Evolutionary conservation across 37 sponge, comb jelly and placozoan species (phyloP).

Genomic region (Corticium candelabrum): DNA sequence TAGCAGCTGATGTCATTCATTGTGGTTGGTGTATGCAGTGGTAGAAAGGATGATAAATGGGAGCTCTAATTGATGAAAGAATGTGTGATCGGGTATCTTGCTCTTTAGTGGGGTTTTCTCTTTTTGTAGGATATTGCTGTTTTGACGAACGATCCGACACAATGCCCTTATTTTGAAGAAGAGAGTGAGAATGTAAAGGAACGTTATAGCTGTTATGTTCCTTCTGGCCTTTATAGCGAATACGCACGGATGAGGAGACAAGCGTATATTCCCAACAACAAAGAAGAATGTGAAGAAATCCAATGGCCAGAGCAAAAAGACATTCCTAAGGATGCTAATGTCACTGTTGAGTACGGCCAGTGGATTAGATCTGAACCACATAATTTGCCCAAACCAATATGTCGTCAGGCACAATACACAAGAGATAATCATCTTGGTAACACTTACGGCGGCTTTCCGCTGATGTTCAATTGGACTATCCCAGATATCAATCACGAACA

Average conservation of each 20-base stretch:
- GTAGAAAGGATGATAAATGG: neutral
- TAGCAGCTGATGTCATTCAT: slow-evolving; percentile 2
- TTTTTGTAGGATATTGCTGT: slow-evolving; percentile 78
- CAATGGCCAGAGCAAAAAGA: neutral
- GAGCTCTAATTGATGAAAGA: no score
- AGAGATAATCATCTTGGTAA: slow-evolving; percentile 10
- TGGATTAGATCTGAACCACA: slow-evolving; percentile 51
- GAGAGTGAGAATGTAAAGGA: slow-evolving; percentile 86
- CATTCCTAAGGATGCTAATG: neutral
- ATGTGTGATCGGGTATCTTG: no score
- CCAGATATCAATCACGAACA: slow-evolving; percentile 59
- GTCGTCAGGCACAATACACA: neutral
- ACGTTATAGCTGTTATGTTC: slow-evolving; percentile 64
- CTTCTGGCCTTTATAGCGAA: slow-evolving; percentile 18
- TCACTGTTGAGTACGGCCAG: neutral
- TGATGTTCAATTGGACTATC: slow-evolving; percentile 94
- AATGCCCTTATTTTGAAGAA: slow-evolving; percentile 67
- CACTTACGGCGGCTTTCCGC: slow-evolving; percentile 66
- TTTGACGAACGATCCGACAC: slow-evolving; percentile 65
- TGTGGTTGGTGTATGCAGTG: neutral
- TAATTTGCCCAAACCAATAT: slow-evolving; percentile 23
- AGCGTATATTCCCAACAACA: slow-evolving; percentile 64
- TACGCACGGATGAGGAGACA: neutral
- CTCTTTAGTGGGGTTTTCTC: no score
- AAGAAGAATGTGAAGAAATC: slow-evolving; percentile 63